phyloP scores from a whole-genome alignment of 2,113 vertebrate genomes.

The Orthonyx spaldingii region DNA sequence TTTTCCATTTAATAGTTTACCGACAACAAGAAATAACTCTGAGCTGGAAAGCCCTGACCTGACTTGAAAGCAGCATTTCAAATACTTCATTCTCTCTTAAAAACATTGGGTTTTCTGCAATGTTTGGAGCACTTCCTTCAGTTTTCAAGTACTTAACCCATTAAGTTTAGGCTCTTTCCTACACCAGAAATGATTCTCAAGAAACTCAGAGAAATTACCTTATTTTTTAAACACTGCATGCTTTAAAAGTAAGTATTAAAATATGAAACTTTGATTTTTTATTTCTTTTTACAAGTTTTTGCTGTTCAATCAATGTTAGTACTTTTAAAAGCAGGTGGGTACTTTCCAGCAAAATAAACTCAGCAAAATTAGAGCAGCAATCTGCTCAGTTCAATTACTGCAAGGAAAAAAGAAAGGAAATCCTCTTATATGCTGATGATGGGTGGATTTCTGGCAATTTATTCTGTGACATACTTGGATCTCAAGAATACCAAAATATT shows the following conservation, averaged over 20 bases:
- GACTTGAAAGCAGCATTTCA: background rate
- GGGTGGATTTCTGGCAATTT: background rate
- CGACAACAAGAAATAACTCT: slow-evolving; percentile 6
- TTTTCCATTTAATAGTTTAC: slow-evolving; percentile 17
- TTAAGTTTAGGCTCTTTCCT: background rate
- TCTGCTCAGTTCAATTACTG: background rate
- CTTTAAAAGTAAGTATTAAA: background rate
- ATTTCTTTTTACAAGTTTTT: background rate
- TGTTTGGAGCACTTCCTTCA: background rate
- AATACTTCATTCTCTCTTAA: background rate
- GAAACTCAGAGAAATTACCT: background rate
- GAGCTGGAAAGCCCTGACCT: background rate
- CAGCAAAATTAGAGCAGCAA: background rate
- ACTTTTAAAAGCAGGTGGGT: background rate
- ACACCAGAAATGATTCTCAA: background rate
- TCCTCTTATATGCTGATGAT: background rate
- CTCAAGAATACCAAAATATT: background rate
- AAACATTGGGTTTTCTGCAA: background rate
- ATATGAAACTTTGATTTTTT: background rate
- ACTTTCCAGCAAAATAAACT: background rate
- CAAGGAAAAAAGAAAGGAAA: background rate
- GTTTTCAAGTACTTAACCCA: background rate
- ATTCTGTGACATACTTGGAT: background rate
- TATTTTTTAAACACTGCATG: background rate
- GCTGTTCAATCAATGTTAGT: background rate